Conservation (phyloP, 2,888 invertebrate genomes). For the Platerodrilus igneus region DNA sequence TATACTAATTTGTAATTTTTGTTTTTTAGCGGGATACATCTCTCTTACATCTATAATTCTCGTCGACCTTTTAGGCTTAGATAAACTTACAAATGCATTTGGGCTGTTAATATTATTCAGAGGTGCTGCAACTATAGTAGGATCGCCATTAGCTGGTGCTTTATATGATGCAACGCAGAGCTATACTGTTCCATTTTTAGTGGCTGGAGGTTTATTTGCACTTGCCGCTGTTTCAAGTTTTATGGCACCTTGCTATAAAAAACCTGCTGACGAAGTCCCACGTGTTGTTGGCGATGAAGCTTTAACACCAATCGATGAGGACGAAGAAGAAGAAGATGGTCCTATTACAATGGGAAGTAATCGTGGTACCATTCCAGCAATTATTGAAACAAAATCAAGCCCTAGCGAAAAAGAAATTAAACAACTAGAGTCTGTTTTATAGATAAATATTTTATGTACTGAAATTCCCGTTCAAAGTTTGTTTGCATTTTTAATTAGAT, state of each 20-base stretch:
- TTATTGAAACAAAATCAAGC: constrained; percentile 70
- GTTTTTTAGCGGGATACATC: constrained; percentile 83
- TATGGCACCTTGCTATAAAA: constrained; percentile 69
- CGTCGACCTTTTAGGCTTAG: constrained; percentile 91
- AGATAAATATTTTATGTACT: constrained; percentile 34
- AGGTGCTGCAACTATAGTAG: constrained; percentile 88
- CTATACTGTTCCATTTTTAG: constrained; percentile 86
- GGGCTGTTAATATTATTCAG: constrained; percentile 93
- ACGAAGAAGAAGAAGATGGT: constrained; percentile 68
- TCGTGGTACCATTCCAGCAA: constrained; percentile 58
- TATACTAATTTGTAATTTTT: constrained; percentile 18
- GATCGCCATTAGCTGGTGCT: constrained; percentile 79
- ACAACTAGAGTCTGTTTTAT: constrained; percentile 72
- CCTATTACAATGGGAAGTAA: constrained; percentile 62
- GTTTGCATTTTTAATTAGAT: background rate
- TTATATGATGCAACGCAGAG: constrained; percentile 83
- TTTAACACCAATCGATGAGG: constrained; percentile 78
- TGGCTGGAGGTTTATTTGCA: constrained; percentile 86
- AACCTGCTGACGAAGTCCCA: constrained; percentile 51
- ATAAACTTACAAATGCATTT: constrained; percentile 95
- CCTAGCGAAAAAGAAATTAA: constrained; percentile 56
- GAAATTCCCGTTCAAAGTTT: constrained; percentile 2
- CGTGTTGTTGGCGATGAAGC: constrained; percentile 61
- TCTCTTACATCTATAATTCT: constrained; percentile 96
- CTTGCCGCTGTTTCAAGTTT: constrained; percentile 81